phyloP scores from a whole-genome alignment of 2,888 invertebrate genomes.

The Boloria euphrosyne region DNA sequence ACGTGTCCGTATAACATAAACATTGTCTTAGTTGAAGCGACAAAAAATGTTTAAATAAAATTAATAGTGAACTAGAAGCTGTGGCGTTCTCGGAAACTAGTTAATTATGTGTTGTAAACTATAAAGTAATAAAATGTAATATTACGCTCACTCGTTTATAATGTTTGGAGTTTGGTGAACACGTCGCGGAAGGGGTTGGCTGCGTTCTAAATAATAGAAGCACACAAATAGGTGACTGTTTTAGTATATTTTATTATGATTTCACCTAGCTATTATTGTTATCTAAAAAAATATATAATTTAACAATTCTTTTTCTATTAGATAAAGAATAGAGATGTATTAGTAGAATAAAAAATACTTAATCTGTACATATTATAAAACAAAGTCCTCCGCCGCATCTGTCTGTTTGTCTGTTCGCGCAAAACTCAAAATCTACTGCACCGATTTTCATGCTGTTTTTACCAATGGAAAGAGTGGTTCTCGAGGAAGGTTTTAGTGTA shows the following conservation, averaged over 20 bases:
- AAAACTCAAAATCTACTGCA: too few relatives aligned
- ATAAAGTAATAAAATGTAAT: slow-evolving; percentile 73
- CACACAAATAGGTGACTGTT: not conserved
- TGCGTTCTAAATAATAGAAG: slow-evolving; percentile 18
- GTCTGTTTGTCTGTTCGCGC: too few relatives aligned
- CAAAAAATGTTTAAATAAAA: slow-evolving; percentile 64
- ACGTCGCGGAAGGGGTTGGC: slow-evolving; percentile 36
- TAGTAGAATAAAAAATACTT: too few relatives aligned
- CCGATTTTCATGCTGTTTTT: too few relatives aligned
- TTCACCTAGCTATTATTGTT: too few relatives aligned
- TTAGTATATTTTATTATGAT: slow-evolving; percentile 1
- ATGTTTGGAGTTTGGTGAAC: slow-evolving; percentile 40
- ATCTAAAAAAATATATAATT: too few relatives aligned
- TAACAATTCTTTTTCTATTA: too few relatives aligned
- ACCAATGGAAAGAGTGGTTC: too few relatives aligned
- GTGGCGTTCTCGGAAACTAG: slow-evolving; percentile 68
- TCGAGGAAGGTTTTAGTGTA: too few relatives aligned
- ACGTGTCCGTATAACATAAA: slow-evolving; percentile 30
- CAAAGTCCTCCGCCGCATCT: too few relatives aligned
- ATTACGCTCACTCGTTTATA: slow-evolving; percentile 41
- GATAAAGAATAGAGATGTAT: too few relatives aligned
- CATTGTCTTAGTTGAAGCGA: slow-evolving; percentile 48
- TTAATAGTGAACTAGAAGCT: slow-evolving; percentile 59
- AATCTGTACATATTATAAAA: too few relatives aligned
- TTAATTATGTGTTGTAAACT: slow-evolving; percentile 58